Conservation (phyloP, 2,888 invertebrate species). For the Koerneria pararmatus region DNA sequence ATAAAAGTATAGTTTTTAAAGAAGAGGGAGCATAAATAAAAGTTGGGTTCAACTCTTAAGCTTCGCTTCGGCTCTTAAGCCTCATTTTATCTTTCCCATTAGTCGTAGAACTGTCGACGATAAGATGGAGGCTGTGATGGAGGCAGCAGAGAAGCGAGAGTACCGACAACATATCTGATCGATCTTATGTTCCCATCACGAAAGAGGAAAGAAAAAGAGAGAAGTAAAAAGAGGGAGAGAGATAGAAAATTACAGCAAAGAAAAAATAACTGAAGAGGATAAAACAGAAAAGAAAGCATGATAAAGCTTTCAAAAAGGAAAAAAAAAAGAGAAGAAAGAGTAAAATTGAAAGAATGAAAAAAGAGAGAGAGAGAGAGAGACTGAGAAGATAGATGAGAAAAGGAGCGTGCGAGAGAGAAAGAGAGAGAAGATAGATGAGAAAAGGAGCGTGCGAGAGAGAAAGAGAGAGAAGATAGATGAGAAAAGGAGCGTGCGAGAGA, state of each 20-base stretch:
- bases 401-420: not conserved
- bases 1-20: too few relatives aligned
- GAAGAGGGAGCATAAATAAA: too few relatives aligned
- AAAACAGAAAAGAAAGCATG: not conserved
- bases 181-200: not conserved
- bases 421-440: not conserved
- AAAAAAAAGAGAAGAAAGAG: not conserved
- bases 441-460: not conserved
- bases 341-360: constrained; percentile 3
- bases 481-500: not conserved
- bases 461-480: not conserved
- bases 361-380: not conserved
- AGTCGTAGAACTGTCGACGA: too few relatives aligned
- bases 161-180: not conserved
- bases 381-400: not conserved
- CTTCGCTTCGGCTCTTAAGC: too few relatives aligned
- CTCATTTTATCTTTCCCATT: too few relatives aligned
- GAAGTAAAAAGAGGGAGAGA: not conserved
- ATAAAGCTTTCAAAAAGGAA: not conserved
- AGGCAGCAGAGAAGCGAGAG: too few relatives aligned
- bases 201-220: not conserved
- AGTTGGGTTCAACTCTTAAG: too few relatives aligned
- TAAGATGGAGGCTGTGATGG: too few relatives aligned
- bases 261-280: not conserved
- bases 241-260: not conserved